These are phyloP conservation scores for Bujurquina vittata DNA, from an alignment of 2,113 vertebrate genomes.

Conservation along the genomic window DNA sequence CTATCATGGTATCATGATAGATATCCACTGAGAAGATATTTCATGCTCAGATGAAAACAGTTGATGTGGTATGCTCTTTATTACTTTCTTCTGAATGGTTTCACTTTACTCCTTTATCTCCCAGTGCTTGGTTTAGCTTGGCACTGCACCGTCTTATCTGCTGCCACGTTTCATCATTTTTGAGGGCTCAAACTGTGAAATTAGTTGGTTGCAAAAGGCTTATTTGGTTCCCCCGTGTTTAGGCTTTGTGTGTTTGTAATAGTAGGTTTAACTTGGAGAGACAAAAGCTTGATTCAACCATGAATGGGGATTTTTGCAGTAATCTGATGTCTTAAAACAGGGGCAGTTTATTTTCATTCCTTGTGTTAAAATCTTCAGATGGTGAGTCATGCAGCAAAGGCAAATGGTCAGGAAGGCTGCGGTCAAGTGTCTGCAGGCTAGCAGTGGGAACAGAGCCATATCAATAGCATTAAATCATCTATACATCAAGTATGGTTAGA, in stretches of 20 bases:
- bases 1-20: background rate
- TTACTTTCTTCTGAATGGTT: conserved; percentile 20
- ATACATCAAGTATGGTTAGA: background rate
- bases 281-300: conserved; percentile 57
- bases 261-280: conserved; percentile 36
- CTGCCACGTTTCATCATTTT: conserved; percentile 29
- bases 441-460: conserved; percentile 17
- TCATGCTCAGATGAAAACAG: background rate
- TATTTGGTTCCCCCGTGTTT: background rate
- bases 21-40: no score
- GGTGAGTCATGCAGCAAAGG: conserved; percentile 64
- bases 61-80: conserved; percentile 5
- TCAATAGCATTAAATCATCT: conserved; percentile 27
- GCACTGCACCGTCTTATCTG: conserved; percentile 49
- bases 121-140: conserved; percentile 24
- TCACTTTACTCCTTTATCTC: conserved; percentile 66
- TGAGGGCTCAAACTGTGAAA: conserved; percentile 26
- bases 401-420: conserved; percentile 62
- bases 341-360: conserved; percentile 70
- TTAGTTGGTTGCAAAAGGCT: background rate
- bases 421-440: conserved; percentile 55
- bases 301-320: conserved; percentile 41
- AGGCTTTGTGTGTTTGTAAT: conserved; percentile 23
- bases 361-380: conserved; percentile 56
- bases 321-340: conserved; percentile 69